A percentile compares a stretch with the other conserved stretches of the same genome.
Evolutionary conservation across 2,113 vertebrate genomes (phyloP).

Genomic region (Sebastes schlegelii): DNA sequence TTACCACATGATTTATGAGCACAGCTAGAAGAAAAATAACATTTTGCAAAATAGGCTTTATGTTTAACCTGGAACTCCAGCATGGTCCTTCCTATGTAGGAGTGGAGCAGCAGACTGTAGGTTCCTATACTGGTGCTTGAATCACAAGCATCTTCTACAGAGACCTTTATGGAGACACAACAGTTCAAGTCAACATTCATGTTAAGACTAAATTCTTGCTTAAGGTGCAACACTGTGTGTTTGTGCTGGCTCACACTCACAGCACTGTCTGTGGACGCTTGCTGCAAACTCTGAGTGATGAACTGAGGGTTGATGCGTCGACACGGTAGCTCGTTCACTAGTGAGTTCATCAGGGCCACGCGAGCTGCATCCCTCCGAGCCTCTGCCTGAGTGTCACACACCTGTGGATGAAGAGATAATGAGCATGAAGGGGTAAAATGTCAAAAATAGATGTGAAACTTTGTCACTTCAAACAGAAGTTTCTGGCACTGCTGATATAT

Average conservation of each 20-base stretch:
- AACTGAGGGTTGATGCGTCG: conserved; percentile 89
- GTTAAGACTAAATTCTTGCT: neutral
- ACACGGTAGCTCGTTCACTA: conserved; percentile 91
- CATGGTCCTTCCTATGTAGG: conserved; percentile 91
- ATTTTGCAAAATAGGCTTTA: neutral
- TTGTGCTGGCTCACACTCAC: conserved; percentile 78
- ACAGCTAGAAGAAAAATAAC: conserved; percentile 20
- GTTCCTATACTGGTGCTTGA: conserved; percentile 91
- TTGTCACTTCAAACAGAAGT: neutral
- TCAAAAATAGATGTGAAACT: neutral
- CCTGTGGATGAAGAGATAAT: conserved; percentile 70
- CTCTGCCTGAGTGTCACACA: conserved; percentile 90
- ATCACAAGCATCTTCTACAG: conserved; percentile 86
- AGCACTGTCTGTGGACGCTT: conserved; percentile 86
- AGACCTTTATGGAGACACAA: conserved; percentile 82
- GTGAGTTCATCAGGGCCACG: conserved; percentile 92
- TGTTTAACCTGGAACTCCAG: conserved; percentile 92
- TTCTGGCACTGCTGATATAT: neutral
- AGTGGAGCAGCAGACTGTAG: conserved; percentile 89
- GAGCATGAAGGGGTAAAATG: neutral
- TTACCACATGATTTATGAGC: conserved; percentile 38
- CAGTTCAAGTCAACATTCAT: conserved; percentile 28
- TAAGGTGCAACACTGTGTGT: conserved; percentile 9
- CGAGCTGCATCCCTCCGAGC: conserved; percentile 92
- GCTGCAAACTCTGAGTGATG: conserved; percentile 88